A percentile compares a stretch with the other conserved stretches of the same genome.
Conservation (phyloP, 2,797 vertebrate species). For the Numenius phaeopus region DNA sequence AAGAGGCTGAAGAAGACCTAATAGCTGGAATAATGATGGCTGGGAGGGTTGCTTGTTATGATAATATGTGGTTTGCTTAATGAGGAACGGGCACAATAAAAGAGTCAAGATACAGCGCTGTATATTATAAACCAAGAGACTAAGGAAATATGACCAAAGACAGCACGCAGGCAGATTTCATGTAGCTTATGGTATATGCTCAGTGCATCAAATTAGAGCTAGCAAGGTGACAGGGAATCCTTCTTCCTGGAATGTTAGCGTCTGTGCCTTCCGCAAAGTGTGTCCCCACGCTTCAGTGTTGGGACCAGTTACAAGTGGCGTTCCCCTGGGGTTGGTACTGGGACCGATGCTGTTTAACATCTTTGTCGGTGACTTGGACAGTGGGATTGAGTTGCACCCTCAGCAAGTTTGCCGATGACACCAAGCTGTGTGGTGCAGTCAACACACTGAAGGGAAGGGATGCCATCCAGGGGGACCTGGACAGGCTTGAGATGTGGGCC, state of each 20-base stretch:
- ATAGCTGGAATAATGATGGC: constrained; percentile 8
- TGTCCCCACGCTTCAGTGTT: not conserved
- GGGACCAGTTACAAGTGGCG: not conserved
- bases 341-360: not conserved
- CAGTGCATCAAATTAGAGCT: not conserved
- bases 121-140: not conserved
- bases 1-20: constrained; percentile 40
- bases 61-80: constrained; percentile 14
- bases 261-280: not conserved
- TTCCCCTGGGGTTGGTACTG: not conserved
- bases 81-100: not conserved
- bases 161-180: not conserved
- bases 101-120: not conserved
- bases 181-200: not conserved
- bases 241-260: not conserved
- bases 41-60: constrained; percentile 15
- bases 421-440: not conserved
- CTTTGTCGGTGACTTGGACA: not conserved
- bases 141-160: not conserved
- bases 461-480: not conserved
- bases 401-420: not conserved
- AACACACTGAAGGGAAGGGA: not conserved
- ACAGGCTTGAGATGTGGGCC: not conserved
- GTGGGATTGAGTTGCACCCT: not conserved
- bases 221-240: not conserved